Evolutionary conservation across 2,797 vertebrate species (phyloP).

Genomic region (Anguilla anguilla): DNA sequence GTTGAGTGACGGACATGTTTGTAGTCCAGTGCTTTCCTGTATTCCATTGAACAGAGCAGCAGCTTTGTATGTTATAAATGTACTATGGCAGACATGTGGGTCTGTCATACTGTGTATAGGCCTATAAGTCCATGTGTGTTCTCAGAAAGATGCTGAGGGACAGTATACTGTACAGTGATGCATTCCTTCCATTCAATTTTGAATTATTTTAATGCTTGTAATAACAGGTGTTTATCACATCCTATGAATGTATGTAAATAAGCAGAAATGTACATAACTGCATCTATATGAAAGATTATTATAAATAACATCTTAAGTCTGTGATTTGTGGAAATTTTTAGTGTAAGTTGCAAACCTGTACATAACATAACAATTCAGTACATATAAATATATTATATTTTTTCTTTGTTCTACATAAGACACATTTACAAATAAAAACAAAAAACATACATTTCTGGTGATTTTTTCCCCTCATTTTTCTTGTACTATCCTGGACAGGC

Average conservation of each 20-base stretch:
- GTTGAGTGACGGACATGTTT: conserved; percentile 8
- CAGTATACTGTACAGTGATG: conserved; percentile 65
- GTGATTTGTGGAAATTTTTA: conserved; percentile 82
- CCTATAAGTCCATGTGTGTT: conserved; percentile 42
- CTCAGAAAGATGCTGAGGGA: conserved; percentile 44
- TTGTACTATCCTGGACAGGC: background rate
- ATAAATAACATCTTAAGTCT: conserved; percentile 76
- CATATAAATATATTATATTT: conserved; percentile 72
- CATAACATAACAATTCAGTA: conserved; percentile 83
- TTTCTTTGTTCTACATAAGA: conserved; percentile 86
- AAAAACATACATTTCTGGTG: conserved; percentile 63
- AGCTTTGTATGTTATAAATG: conserved; percentile 36
- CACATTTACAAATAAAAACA: conserved; percentile 96
- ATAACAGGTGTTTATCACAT: conserved; percentile 85
- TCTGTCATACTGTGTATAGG: conserved; percentile 37
- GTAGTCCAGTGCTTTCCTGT: conserved; percentile 35
- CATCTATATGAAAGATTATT: conserved; percentile 76
- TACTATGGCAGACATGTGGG: conserved; percentile 28
- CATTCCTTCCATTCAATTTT: conserved; percentile 85
- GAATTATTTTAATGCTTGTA: conserved; percentile 81
- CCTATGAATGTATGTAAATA: conserved; percentile 99
- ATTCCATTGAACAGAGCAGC: conserved; percentile 34
- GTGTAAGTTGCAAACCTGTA: conserved; percentile 86
- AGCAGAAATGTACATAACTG: conserved; percentile 80
- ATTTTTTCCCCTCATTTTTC: background rate